Evolutionary conservation across 2,888 invertebrate genomes (phyloP).

Genomic region (Apeira syringaria): DNA sequence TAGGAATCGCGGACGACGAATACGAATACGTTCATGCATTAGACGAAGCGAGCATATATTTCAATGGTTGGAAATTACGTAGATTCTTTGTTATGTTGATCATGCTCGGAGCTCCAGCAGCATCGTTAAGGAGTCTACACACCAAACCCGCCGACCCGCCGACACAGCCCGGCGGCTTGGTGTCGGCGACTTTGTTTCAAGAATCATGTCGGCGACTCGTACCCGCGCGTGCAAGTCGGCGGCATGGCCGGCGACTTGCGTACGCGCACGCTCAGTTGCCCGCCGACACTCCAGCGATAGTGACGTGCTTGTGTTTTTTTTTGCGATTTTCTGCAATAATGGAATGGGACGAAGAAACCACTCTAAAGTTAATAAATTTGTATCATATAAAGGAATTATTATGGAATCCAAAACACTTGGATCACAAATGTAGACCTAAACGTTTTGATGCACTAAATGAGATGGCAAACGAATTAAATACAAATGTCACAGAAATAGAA

Average conservation of each 20-base stretch:
- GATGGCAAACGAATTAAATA: conserved; percentile 12
- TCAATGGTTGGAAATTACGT: too few relatives aligned
- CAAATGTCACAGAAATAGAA: conserved; percentile 13
- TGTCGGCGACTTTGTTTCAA: neutral
- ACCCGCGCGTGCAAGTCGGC: conserved; percentile 4
- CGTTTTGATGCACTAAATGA: conserved; percentile 17
- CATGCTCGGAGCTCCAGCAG: too few relatives aligned
- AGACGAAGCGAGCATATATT: too few relatives aligned
- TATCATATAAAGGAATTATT: conserved; percentile 15
- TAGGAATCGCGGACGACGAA: too few relatives aligned
- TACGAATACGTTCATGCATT: too few relatives aligned
- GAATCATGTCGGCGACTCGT: neutral
- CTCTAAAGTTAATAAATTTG: conserved; percentile 12
- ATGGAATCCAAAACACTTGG: conserved; percentile 15
- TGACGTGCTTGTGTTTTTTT: conserved; percentile 14
- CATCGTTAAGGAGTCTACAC: conserved; percentile 2
- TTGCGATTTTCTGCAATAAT: conserved; percentile 12
- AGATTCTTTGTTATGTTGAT: too few relatives aligned
- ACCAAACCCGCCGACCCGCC: conserved; percentile 11
- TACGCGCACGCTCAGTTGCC: conserved; percentile 16
- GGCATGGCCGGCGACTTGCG: conserved; percentile 13
- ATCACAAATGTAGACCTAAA: conserved; percentile 13
- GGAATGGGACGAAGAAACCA: conserved; percentile 16
- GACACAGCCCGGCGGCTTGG: conserved; percentile 10
- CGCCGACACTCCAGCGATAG: conserved; percentile 14